Evolutionary conservation across 2,797 vertebrate genomes (phyloP), one percentile per base, ranked within the genome.

Genomic region (Sternotherus odoratus): DNA sequence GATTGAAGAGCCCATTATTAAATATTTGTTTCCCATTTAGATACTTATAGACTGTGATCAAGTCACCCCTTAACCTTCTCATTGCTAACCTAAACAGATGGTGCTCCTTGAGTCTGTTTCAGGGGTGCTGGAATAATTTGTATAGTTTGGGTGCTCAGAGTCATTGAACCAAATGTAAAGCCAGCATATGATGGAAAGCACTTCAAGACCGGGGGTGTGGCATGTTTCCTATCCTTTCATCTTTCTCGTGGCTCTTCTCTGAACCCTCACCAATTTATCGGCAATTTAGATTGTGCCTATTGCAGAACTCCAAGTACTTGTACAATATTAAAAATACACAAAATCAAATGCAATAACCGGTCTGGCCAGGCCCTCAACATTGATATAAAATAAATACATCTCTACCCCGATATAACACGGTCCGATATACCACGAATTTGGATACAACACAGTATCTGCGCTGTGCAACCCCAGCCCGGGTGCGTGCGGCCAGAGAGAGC

Each of bases 351-450:
- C 26, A n/a, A 13, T n/a, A 51, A n/a, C 1, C 1, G 43, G 19
- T 48, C 77, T 39, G 85, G 72, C 69, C 72, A 33, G 4, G 7
- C 28, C 23, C 23, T 0, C 48, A 0, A 26, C 8, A 13, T 13
- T 39, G 46, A 16, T 21, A 6, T 51, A n/a, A 12, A 26, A 21
- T 0, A 0, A 28, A 39, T 26, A 43, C 43, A 43, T 8, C 8
- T 43, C 43, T 43, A 43, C 43, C 43, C 43, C 43, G 8, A 43
- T 43, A 43, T 43, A 43, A 5, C 43, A 8, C 43, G 8, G n/a
- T n/a, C 43, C 43, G 8, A 43, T 43, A 43, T 43, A 43, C 43
- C 43, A 8, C 43, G 8, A 43, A 43, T 43, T 43, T 8, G 43
- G 43, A 43, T 43, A 43, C 43, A 43, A 43, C 43, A 43, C 43